Conservation (phyloP, 2,797 vertebrate genomes). For the Sparus aurata region DNA sequence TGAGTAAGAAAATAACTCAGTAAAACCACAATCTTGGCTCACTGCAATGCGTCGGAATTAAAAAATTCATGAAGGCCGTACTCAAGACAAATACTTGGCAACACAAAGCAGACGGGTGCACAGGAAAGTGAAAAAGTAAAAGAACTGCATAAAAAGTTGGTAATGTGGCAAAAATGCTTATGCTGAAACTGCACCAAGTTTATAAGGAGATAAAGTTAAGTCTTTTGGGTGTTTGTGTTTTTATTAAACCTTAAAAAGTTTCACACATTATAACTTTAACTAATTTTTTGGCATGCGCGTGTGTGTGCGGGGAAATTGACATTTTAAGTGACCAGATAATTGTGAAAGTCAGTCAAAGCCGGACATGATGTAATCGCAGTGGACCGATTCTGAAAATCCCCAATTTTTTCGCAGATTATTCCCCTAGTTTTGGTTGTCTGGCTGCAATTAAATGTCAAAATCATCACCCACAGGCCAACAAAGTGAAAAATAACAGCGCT, state of each 20-base stretch:
- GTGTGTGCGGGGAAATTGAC: neutral
- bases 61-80: neutral
- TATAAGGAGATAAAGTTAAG: neutral
- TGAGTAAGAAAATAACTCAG: neutral
- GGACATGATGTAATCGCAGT: neutral
- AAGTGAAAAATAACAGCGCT: conserved; percentile 26
- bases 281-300: too few species aligned
- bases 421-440: neutral
- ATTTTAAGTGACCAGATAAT: neutral
- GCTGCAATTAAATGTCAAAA: conserved; percentile 34
- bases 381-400: neutral
- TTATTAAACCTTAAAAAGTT: neutral
- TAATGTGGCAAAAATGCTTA: too few species aligned
- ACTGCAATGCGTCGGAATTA: neutral
- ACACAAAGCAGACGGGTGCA: neutral
- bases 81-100: neutral
- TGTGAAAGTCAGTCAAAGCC: neutral
- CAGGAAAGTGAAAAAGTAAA: neutral
- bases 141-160: conserved; percentile 1
- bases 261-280: neutral
- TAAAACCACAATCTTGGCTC: neutral
- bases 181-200: conserved; percentile 4
- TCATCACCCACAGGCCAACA: conserved; percentile 2
- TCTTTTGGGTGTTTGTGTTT: neutral
- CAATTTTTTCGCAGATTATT: neutral